Evolutionary conservation across 2,113 vertebrate genomes (phyloP).

Genomic region (Cricetomys ansorgei): DNA sequence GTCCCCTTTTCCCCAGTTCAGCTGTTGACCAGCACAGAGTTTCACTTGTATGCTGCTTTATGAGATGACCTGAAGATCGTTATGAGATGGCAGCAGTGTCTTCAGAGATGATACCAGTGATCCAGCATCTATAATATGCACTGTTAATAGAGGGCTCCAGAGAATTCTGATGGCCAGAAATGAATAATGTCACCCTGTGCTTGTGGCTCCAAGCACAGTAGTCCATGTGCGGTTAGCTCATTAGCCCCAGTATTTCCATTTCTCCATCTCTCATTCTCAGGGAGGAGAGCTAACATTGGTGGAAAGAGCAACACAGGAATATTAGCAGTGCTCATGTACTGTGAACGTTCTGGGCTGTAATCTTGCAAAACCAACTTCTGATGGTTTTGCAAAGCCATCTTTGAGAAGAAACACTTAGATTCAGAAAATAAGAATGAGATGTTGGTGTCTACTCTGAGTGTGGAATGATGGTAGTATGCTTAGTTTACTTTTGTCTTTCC

Average conservation of each 20-base stretch:
- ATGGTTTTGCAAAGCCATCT: background rate
- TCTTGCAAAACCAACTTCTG: background rate
- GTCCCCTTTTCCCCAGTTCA: background rate
- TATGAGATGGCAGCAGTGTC: background rate
- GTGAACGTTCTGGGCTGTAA: background rate
- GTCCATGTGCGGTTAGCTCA: background rate
- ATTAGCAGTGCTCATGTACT: background rate
- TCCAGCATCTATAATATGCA: background rate
- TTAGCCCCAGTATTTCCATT: background rate
- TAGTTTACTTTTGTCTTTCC: background rate
- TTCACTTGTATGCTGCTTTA: background rate
- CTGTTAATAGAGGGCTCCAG: background rate
- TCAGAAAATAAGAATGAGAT: background rate
- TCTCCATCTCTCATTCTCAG: background rate
- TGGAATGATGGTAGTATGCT: background rate
- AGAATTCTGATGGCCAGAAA: background rate
- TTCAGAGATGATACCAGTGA: background rate
- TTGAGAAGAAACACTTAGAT: background rate
- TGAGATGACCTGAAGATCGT: background rate
- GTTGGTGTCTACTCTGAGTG: background rate
- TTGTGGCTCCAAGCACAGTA: background rate
- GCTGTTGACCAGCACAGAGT: background rate
- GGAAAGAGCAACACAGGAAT: background rate
- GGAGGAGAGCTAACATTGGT: background rate
- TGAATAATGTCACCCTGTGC: background rate